Base-by-base conservation (phyloP, 2,113 vertebrate genomes). In the Atlantisia rogersi region DNA sequence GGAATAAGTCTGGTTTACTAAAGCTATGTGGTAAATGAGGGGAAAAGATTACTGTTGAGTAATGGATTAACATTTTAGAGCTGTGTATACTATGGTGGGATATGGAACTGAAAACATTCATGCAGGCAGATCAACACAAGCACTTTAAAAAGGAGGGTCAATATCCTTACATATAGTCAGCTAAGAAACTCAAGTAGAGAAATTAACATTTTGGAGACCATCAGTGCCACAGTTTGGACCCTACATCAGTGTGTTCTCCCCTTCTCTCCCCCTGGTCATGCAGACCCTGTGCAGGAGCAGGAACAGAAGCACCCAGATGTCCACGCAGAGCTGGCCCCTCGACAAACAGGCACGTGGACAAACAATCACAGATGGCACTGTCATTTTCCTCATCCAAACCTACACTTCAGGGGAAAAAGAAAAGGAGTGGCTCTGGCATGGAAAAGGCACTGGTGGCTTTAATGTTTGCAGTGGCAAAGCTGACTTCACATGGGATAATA, bases 1-100 rank as follows among this genome's bases (percentile, higher is more conserved):
- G 81, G 32, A 91, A 94, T 70, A 52, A 88, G 39, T 81, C 86
- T 94, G 80, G 5, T 95, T 86, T 91, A 67, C 65, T 32, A 28
- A 69, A 71, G 85, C 65, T 74, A 31, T 40, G 75, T 15, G 76
- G 44, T 4, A 71, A 65, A n/a, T 35, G 77, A 39, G 60, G 82
- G 89, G 77, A 84, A 56, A 75, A 89, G 77, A 94, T 95, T 89
- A 87, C 60, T 94, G 86, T 92, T 81, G 64, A 82, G 50, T 12
- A 6, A 17, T 6, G 85, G 88, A 84, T 88, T 60, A 93, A 73
- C 17, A 0, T 79, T 78, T 62, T 31, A 53, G 39, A 62, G 28
- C n/a, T 64, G 58, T 64, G 2, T 8, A 19, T 65, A 15, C 58
- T 24, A 2, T 2, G 62, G 40, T 65, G 82, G 82, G 69, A 44